Base-by-base conservation (phyloP, 2,113 vertebrate species). In the Anser brachyrhynchus region DNA sequence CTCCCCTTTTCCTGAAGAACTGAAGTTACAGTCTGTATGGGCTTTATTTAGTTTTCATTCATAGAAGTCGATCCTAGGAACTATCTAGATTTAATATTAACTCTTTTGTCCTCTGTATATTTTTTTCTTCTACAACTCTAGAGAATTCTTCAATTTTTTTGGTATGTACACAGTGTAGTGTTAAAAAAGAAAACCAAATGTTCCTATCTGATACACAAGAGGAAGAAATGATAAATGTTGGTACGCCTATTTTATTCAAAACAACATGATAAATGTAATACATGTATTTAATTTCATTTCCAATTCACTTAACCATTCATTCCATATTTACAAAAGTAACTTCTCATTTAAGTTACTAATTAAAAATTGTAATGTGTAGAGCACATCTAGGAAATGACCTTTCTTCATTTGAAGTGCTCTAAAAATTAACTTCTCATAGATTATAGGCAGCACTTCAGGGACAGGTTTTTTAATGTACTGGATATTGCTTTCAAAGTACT, bases 401-500 rank as follows among this genome's bases (percentile, higher is more conserved):
- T 98, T 97, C 74, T 92, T 98, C 92, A 90, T 97, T 96, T 88
- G 95, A 96, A 97, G 96, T 95, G 80, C 86, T 95, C 79, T 95
- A 96, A 97, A 94, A 97, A 97, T 97, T 93, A 95, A 94, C 84
- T 97, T 98, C 98, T 98, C 73, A 57, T 86, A 92, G 93, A 82
- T 96, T 93, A 64, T 83, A 92, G 71, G 87, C 83, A 94, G 81
- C 51, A 93, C 96, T 95, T 95, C 31, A 88, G 97, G 97, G 97
- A 97, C 44, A 73, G 52, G 13, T 93, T 97, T 89, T 95, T 95
- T 97, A 98, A 98, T 96, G 88, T 90, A 96, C 87, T 94, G 84
- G 93, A 97, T 98, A 98, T 97, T 97, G 95, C 98, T 98, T 98
- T 98, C 97, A 97, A 97, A 98, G 94, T 97, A 95, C 46, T 97